Percentiles rank a stretch among this genome's conserved stretches.
Conservation (phyloP, 2,113 vertebrate genomes). For the Halichoeres trimaculatus region DNA sequence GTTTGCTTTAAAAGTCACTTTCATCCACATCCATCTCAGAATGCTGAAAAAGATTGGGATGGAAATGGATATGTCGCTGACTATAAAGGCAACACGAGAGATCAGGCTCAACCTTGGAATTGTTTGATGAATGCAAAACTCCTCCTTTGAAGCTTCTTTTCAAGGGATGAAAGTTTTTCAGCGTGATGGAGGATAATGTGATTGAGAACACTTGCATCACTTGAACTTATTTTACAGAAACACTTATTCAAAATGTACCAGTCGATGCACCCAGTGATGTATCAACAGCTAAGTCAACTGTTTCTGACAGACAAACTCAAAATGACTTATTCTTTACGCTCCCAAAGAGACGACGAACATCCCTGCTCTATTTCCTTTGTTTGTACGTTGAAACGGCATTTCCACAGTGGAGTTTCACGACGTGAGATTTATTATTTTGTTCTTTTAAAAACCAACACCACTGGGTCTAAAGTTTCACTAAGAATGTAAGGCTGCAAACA, state of each 20-base stretch:
- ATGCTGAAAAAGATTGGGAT: conserved; percentile 11
- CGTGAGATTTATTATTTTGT: too few relatives aligned
- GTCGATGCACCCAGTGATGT: background rate
- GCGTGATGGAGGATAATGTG: background rate
- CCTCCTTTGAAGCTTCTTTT: background rate
- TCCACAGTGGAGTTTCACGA: background rate
- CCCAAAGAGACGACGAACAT: background rate
- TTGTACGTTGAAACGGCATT: background rate
- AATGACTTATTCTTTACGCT: background rate
- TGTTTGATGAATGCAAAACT: conserved; percentile 15
- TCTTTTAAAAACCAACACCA: too few relatives aligned
- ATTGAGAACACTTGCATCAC: background rate
- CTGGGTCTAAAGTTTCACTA: background rate
- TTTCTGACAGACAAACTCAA: background rate
- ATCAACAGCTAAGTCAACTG: background rate
- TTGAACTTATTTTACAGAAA: background rate
- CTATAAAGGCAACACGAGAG: conserved; percentile 11
- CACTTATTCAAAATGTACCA: background rate
- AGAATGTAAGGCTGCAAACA: too few relatives aligned
- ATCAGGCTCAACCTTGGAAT: conserved; percentile 11
- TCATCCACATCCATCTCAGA: conserved; percentile 12
- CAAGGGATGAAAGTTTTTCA: background rate
- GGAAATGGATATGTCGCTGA: conserved; percentile 11
- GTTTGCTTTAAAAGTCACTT: conserved; percentile 49
- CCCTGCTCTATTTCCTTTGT: background rate